phyloP scores from a whole-genome alignment of 2,797 vertebrate species.

The Pangasius sanitwongsei region DNA sequence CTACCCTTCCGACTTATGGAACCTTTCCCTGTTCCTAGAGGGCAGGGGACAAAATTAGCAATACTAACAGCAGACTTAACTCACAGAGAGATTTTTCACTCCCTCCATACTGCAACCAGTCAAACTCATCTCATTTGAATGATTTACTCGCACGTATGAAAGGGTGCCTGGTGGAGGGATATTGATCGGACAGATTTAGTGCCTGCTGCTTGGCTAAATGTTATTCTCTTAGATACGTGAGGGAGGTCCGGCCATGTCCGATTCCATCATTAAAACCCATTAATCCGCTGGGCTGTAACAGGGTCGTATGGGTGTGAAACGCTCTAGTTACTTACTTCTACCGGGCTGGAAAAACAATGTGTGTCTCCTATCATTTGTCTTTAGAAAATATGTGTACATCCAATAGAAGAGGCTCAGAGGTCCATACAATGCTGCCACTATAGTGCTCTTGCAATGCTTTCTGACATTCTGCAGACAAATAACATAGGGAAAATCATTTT shows the following conservation, averaged over 20 bases:
- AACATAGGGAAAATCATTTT: constrained; percentile 22
- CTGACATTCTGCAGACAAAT: background rate
- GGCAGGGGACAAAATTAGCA: constrained; percentile 50
- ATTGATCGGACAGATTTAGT: constrained; percentile 77
- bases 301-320: constrained; percentile 51
- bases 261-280: constrained; percentile 55
- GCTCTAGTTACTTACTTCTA: constrained; percentile 49
- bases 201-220: constrained; percentile 72
- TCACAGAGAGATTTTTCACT: constrained; percentile 61
- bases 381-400: constrained; percentile 28
- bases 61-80: constrained; percentile 62
- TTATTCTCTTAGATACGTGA: constrained; percentile 58
- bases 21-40: constrained; percentile 53
- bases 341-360: constrained; percentile 40
- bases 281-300: constrained; percentile 56
- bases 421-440: background rate
- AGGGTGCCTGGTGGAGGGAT: constrained; percentile 66
- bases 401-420: constrained; percentile 7
- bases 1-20: constrained; percentile 68
- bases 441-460: background rate
- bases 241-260: constrained; percentile 62
- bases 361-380: constrained; percentile 25
- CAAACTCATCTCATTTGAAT: constrained; percentile 78
- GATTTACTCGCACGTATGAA: constrained; percentile 75
- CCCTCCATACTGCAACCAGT: constrained; percentile 70